Conservation (phyloP, 1,140 invertebrate species). For the Drosophila rufa region DNA sequence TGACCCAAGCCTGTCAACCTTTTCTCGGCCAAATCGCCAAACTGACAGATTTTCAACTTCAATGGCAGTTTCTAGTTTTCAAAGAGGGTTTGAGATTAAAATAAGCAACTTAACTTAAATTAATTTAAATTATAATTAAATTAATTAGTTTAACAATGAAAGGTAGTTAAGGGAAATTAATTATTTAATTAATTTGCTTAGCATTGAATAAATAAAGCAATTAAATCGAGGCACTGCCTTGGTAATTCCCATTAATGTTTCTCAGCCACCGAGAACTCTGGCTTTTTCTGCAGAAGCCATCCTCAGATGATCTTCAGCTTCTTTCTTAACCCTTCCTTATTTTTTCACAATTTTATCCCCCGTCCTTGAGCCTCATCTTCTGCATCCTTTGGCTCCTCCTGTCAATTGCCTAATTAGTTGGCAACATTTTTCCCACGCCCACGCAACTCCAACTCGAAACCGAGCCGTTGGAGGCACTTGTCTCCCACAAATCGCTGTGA, state of each 20-base stretch:
- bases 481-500: slow-evolving; percentile 62
- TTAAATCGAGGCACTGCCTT: not conserved
- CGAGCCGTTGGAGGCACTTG: slow-evolving; percentile 45
- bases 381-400: slow-evolving; percentile 3
- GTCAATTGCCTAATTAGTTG: slow-evolving; percentile 70
- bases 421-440: slow-evolving; percentile 70
- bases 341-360: not conserved
- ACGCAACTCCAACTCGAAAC: slow-evolving; percentile 40
- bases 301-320: slow-evolving; percentile 4
- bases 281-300: slow-evolving; percentile 1
- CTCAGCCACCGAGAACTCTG: not conserved
- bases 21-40: not conserved
- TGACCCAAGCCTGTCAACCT: slow-evolving; percentile 32
- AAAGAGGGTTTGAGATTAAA: not conserved
- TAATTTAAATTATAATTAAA: not conserved
- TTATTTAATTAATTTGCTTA: too few species aligned
- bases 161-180: too few species aligned
- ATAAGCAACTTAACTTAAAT: too few species aligned
- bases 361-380: not conserved
- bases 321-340: not conserved
- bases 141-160: not conserved
- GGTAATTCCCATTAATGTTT: not conserved
- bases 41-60: slow-evolving; percentile 6
- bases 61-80: too few species aligned
- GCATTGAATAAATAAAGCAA: too few species aligned